Evolutionary conservation across 2,888 invertebrate genomes (phyloP).

Genomic region (Harpalus rubripes): DNA sequence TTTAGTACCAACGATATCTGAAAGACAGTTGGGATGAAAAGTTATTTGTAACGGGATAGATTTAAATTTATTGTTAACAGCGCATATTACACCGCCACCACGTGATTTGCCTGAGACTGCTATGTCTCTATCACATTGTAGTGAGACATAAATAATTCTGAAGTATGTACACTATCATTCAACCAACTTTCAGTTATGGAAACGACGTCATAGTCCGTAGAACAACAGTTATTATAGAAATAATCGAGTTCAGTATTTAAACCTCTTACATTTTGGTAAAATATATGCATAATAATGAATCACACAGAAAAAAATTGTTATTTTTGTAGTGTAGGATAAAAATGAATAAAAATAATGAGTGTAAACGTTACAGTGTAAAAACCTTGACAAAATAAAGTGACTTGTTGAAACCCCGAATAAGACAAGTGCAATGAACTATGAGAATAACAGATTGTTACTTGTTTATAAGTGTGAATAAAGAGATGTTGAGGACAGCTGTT

Average conservation of each 20-base stretch:
- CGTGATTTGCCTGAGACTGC: not conserved
- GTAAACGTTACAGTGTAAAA: too few species aligned
- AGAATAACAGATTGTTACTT: too few species aligned
- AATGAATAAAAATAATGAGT: too few species aligned
- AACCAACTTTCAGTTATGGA: not conserved
- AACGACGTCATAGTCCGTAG: not conserved
- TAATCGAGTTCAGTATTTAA: not conserved
- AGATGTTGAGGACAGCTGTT: too few species aligned
- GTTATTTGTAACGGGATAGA: not conserved
- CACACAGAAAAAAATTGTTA: not conserved
- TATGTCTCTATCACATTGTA: not conserved
- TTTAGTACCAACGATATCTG: not conserved
- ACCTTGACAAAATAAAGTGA: too few species aligned
- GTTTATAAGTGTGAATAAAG: too few species aligned
- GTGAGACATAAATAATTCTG: not conserved
- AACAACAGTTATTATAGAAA: not conserved
- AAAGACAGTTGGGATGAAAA: not conserved
- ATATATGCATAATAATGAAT: not conserved
- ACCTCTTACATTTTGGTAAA: not conserved
- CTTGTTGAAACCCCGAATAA: not conserved
- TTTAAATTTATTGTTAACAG: constrained; percentile 1
- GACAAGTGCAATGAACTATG: not conserved
- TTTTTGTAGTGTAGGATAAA: not conserved
- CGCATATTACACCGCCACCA: not conserved
- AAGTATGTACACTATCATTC: not conserved